A percentile compares a stretch with the other conserved stretches of the same genome.
phyloP scores from a whole-genome alignment of 2,797 vertebrate species.

The Fratercula arctica region DNA sequence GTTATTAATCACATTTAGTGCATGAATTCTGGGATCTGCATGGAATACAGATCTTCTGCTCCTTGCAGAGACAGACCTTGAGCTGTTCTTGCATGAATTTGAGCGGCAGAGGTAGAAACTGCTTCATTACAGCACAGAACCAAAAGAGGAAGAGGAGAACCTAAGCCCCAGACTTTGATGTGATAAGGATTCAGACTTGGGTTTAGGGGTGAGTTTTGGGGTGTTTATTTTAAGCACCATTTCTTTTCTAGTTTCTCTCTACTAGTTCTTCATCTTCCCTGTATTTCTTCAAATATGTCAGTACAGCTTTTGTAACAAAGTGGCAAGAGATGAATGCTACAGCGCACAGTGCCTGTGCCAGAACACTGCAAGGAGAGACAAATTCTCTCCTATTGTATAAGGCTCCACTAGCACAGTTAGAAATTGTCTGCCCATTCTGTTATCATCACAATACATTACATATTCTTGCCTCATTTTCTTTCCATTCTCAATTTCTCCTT shows the following conservation, averaged over 20 bases:
- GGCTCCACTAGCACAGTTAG: background rate
- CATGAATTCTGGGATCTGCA: background rate
- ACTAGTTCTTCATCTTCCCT: background rate
- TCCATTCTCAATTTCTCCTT: background rate
- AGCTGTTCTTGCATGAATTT: background rate
- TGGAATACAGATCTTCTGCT: background rate
- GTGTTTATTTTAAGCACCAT: background rate
- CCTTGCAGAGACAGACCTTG: background rate
- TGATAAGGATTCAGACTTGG: background rate
- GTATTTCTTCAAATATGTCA: background rate
- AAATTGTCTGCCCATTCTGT: background rate
- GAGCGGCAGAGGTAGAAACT: background rate
- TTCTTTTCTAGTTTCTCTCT: background rate
- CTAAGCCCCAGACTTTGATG: background rate
- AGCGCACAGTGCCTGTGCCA: background rate
- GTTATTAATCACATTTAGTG: background rate
- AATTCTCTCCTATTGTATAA: background rate
- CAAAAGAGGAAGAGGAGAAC: background rate
- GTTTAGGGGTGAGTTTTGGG: background rate
- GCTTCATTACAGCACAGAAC: background rate
- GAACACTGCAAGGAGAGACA: background rate
- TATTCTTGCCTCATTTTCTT: background rate
- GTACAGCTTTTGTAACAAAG: background rate
- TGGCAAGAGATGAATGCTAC: background rate
- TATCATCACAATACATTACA: background rate